Percentiles rank a stretch among this genome's conserved stretches.
Evolutionary conservation across 2,113 vertebrate genomes (phyloP).

Genomic region (Cyprinodon brontotheroides): DNA sequence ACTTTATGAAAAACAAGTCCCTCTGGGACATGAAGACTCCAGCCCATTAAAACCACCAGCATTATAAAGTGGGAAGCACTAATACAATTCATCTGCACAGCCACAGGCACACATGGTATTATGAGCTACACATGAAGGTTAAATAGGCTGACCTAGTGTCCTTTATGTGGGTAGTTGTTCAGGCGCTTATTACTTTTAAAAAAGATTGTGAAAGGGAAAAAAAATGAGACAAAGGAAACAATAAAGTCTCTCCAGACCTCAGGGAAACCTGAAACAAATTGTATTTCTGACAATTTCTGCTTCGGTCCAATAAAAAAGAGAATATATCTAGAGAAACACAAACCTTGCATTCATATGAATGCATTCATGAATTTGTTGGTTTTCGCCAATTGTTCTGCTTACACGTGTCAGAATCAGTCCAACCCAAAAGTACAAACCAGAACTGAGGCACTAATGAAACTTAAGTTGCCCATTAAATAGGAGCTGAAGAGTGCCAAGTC

Average conservation of each 20-base stretch:
- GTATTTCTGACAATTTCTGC: not conserved
- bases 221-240: not conserved
- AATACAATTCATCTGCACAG: not conserved
- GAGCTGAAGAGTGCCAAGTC: not conserved
- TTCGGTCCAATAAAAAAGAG: not conserved
- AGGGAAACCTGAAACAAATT: not conserved
- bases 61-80: not conserved
- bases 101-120: not conserved
- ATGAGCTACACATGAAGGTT: not conserved
- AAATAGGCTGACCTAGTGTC: not conserved
- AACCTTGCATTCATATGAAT: not conserved
- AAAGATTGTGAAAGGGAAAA: not conserved
- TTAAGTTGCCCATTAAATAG: not conserved
- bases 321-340: no score
- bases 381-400: not conserved
- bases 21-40: not conserved
- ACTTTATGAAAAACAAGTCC: not conserved
- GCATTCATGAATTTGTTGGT: not conserved
- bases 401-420: not conserved
- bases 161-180: not conserved
- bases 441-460: not conserved
- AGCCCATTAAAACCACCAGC: not conserved
- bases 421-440: not conserved
- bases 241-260: not conserved
- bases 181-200: not conserved